Evolutionary conservation across 2,113 vertebrate species (phyloP).

Genomic region (Anoura caudifer): DNA sequence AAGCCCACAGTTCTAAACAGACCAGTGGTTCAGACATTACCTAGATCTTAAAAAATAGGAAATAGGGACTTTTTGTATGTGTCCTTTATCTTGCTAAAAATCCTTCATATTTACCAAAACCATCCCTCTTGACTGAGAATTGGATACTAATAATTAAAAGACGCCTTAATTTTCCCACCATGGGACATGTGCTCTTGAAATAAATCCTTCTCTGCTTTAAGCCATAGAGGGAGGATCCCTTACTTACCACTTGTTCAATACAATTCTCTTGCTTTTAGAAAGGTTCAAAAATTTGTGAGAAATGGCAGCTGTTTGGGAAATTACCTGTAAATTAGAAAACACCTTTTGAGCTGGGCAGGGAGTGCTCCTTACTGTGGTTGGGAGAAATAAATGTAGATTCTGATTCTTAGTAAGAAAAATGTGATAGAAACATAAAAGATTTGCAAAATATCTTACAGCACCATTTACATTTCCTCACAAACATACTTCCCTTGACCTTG

Average conservation of each 20-base stretch:
- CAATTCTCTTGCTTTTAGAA: neutral
- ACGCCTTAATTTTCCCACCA: neutral
- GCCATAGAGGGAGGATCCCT: neutral
- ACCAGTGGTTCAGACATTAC: neutral
- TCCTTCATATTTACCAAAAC: neutral
- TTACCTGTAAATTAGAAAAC: neutral
- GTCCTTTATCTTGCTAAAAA: neutral
- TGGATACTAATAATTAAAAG: neutral
- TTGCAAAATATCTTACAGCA: neutral
- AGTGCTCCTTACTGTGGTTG: neutral
- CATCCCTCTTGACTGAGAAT: neutral
- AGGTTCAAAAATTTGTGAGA: neutral
- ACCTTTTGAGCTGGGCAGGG: neutral
- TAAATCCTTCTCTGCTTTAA: neutral
- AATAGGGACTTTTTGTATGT: neutral
- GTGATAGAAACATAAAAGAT: neutral
- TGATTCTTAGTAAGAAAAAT: neutral
- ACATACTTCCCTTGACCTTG: neutral
- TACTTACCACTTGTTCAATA: neutral
- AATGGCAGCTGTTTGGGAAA: neutral
- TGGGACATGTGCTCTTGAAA: neutral
- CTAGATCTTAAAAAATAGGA: neutral
- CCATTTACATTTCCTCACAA: neutral
- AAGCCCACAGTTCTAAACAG: neutral
- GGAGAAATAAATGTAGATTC: neutral